Evolutionary conservation across 1,140 invertebrate genomes (phyloP).

Genomic region (Drosophila santomea): DNA sequence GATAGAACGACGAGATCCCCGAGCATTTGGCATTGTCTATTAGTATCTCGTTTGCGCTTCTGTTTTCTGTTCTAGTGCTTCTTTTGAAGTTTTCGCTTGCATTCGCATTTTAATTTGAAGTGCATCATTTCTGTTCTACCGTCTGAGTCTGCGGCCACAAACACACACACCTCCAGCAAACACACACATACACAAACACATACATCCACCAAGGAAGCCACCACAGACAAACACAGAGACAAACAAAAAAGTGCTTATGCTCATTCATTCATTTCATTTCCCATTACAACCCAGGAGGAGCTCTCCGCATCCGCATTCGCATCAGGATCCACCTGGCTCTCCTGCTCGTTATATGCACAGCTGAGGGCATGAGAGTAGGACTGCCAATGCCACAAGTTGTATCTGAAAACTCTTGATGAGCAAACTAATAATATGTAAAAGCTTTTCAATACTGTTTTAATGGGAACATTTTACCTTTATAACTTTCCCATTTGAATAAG

Average conservation of each 20-base stretch:
- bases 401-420: not conserved
- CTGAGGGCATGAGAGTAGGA: not conserved
- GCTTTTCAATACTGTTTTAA: no score
- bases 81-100: conserved; percentile 83
- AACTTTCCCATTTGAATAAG: not conserved
- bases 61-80: conserved; percentile 83
- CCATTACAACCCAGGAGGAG: conserved; percentile 68
- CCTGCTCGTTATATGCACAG: conserved; percentile 11
- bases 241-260: conserved; percentile 83
- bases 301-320: conserved; percentile 39
- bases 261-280: conserved; percentile 84
- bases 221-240: conserved; percentile 36
- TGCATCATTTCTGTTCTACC: conserved; percentile 72
- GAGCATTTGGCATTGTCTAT: conserved; percentile 75
- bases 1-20: conserved; percentile 15
- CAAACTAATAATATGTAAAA: not conserved
- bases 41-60: conserved; percentile 83
- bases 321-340: conserved; percentile 39
- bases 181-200: conserved; percentile 3
- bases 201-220: conserved; percentile 32
- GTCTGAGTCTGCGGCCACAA: conserved; percentile 68
- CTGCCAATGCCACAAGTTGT: not conserved
- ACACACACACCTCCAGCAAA: conserved; percentile 47
- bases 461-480: not conserved
- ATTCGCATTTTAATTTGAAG: conserved; percentile 83